phyloP scores from a whole-genome alignment of 2,113 vertebrate genomes.

The Natator depressus region DNA sequence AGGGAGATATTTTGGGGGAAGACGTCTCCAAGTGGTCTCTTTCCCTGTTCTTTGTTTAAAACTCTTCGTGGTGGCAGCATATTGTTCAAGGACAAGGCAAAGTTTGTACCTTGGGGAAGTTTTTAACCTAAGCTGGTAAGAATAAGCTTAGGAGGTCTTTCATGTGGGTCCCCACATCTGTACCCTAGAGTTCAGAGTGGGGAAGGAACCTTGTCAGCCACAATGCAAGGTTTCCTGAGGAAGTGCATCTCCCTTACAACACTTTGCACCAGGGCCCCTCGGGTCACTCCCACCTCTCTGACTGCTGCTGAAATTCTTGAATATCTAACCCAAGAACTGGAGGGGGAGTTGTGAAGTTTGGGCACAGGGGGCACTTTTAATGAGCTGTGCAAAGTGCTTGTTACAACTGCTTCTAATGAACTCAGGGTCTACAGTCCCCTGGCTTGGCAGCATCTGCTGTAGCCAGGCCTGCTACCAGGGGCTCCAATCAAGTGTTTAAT shows the following conservation, averaged over 20 bases:
- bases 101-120: too few species aligned
- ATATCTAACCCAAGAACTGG: conserved; percentile 16
- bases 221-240: neutral
- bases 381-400: conserved; percentile 74
- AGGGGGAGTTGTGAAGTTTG: conserved; percentile 52
- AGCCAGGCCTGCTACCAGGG: conserved; percentile 66
- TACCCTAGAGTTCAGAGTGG: too few species aligned
- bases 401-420: conserved; percentile 77
- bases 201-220: neutral
- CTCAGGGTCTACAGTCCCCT: conserved; percentile 63
- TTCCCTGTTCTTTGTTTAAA: too few species aligned
- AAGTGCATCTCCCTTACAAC: neutral
- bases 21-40: too few species aligned
- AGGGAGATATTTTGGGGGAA: too few species aligned
- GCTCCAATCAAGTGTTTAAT: conserved; percentile 52
- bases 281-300: neutral
- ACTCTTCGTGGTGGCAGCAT: too few species aligned
- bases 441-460: conserved; percentile 57
- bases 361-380: conserved; percentile 72
- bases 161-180: too few species aligned
- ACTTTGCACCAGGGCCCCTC: neutral
- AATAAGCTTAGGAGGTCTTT: too few species aligned
- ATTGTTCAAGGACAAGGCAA: too few species aligned
- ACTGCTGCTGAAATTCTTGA: conserved; percentile 42
- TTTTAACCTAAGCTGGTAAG: too few species aligned